Evolutionary conservation across 1,140 invertebrate species (phyloP), one percentile per base, ranked within the genome.

Genomic region (Bombus breviceps): DNA sequence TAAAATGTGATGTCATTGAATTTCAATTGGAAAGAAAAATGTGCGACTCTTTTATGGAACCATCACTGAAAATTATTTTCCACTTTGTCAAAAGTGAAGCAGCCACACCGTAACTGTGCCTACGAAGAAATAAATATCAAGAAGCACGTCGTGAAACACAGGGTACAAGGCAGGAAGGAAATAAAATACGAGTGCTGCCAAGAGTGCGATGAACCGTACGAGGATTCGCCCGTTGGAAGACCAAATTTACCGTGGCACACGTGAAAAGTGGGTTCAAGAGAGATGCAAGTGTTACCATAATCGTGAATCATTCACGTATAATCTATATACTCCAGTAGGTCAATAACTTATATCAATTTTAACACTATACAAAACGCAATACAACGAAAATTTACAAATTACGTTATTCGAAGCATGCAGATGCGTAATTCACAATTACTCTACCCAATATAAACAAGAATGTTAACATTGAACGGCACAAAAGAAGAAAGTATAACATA

Each of bases 161-260:
- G 32, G 59, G 78, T 47, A 75, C 78, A 89, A 81, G 71, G 64
- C 12, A 47, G 73, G 59, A 64, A 81, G 81, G 75, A 83, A 87
- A 89, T 89, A 85, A 90, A 90, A 89, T 90, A 90, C 74, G 74
- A 57, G 66, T 62, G 64, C 81, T 89, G 87, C 74, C 87, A 90
- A 89, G 64, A 75, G 81, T 68, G 87, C 89, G 87, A 89, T 89
- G 89, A 90, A 86, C 80, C 78, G 84, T 84, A 53, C 78, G 72
- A 81, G 81, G 39, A 89, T 87, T 90, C 81, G 57, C 85, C 8
- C 39, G 47, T 82, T 72, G 87, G 39, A 71, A 73, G 74, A 69
- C n/a, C 53, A 79, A 90, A 90, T 89, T 90, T 83, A 79, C 75
- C 71, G 68, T 81, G 85, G 41, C 73, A 83, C 39, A 53, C 59